Conservation (phyloP, 2,888 invertebrate species). For the Cephalotes varians region DNA sequence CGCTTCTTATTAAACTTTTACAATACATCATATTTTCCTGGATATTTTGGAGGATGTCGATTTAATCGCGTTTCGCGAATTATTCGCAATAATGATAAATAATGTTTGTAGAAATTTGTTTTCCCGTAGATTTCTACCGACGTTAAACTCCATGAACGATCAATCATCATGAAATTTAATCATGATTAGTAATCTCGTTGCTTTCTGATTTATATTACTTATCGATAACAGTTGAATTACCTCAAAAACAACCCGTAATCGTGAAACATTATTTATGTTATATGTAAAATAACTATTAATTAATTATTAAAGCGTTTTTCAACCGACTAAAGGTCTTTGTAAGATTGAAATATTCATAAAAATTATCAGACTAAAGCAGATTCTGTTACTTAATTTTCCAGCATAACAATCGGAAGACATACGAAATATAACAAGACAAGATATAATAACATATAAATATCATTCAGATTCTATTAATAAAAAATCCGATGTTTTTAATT, state of each 20-base stretch:
- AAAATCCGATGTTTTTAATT: not conserved
- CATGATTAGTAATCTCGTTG: slow-evolving; percentile 25
- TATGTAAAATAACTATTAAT: not conserved
- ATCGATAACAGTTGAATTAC: not conserved
- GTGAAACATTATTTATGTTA: not conserved
- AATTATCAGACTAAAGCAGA: not conserved
- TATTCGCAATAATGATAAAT: slow-evolving; percentile 25
- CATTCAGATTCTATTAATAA: not conserved
- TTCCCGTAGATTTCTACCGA: not conserved
- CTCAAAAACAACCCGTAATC: not conserved
- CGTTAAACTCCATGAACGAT: slow-evolving; percentile 43
- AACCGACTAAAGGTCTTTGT: not conserved
- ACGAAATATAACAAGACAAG: not conserved
- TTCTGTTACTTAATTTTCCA: not conserved
- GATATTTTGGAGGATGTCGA: not conserved
- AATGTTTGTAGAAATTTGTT: slow-evolving; percentile 28
- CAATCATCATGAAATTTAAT: slow-evolving; percentile 60
- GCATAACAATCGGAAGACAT: not conserved
- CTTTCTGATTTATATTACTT: slow-evolving; percentile 25
- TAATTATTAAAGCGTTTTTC: not conserved
- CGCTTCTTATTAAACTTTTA: not conserved
- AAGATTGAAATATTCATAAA: not conserved
- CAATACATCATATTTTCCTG: not conserved
- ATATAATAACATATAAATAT: not conserved
- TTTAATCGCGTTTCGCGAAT: slow-evolving; percentile 13